Conservation (phyloP, 2,888 invertebrate genomes). For the Acronicta psi region DNA sequence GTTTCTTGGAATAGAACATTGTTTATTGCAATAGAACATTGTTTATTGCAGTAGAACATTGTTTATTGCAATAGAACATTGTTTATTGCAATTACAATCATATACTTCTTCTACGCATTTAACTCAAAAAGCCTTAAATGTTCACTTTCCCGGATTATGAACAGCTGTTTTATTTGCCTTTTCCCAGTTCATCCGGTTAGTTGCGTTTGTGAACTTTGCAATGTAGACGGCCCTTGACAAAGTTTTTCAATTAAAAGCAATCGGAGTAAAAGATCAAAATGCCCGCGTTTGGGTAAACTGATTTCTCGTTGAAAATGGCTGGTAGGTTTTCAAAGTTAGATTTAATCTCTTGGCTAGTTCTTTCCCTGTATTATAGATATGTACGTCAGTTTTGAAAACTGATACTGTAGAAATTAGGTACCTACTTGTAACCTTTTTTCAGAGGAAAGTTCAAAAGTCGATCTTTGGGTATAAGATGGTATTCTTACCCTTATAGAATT, state of each 20-base stretch:
- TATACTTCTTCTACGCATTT: not conserved
- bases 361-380: not conserved
- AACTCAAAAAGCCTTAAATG: slow-evolving; percentile 2
- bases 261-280: slow-evolving; percentile 62
- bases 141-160: slow-evolving; percentile 6
- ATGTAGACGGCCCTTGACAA: slow-evolving; percentile 51
- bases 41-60: no score
- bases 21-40: no score
- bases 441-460: no score
- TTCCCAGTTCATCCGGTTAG: slow-evolving; percentile 32
- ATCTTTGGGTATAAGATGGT: no score
- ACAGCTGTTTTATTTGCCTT: slow-evolving; percentile 17
- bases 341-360: slow-evolving; percentile 10
- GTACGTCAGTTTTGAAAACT: no score
- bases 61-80: no score
- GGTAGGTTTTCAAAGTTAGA: slow-evolving; percentile 25
- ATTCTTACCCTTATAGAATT: no score
- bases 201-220: slow-evolving; percentile 37
- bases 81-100: no score
- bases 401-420: no score
- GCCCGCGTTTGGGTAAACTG: slow-evolving; percentile 50
- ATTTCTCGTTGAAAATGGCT: slow-evolving; percentile 44
- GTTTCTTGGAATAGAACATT: no score
- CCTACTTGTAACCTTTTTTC: no score
- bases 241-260: slow-evolving; percentile 73